A percentile compares a stretch with the other conserved stretches of the same genome.
phyloP scores from a whole-genome alignment of 2,888 invertebrate species.

The Melanostoma scalare region DNA sequence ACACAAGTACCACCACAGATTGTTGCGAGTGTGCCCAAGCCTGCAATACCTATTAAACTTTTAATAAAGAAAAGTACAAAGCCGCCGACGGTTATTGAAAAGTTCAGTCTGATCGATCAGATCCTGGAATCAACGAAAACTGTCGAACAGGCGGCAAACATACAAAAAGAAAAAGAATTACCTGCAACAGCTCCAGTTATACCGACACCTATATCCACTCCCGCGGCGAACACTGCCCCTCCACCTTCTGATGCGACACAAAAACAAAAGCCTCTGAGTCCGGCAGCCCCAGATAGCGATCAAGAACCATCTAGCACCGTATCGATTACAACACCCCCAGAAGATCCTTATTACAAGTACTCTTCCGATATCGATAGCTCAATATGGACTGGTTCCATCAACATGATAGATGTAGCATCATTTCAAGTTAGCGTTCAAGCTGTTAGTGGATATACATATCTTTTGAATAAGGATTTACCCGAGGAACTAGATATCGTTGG shows the following conservation, averaged over 20 bases:
- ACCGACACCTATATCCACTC: slow-evolving; percentile 19
- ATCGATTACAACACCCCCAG: slow-evolving; percentile 84
- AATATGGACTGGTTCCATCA: slow-evolving; percentile 88
- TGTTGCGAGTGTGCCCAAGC: slow-evolving; percentile 1
- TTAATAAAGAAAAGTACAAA: slow-evolving; percentile 74
- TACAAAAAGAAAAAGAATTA: slow-evolving; percentile 74
- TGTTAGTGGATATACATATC: slow-evolving; percentile 87
- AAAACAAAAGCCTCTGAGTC: slow-evolving; percentile 45
- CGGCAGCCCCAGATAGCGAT: slow-evolving; percentile 84
- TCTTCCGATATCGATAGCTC: slow-evolving; percentile 74
- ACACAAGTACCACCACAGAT: background rate
- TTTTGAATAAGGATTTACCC: slow-evolving; percentile 88
- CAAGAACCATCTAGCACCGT: slow-evolving; percentile 92
- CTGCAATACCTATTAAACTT: background rate
- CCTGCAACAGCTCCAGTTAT: slow-evolving; percentile 4
- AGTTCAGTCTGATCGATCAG: slow-evolving; percentile 80
- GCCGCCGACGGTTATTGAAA: slow-evolving; percentile 67
- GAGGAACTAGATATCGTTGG: slow-evolving; percentile 94
- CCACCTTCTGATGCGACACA: slow-evolving; percentile 48
- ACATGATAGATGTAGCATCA: slow-evolving; percentile 95
- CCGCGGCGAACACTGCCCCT: slow-evolving; percentile 42
- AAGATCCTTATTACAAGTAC: slow-evolving; percentile 78
- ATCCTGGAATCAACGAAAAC: slow-evolving; percentile 81
- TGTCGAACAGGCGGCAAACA: slow-evolving; percentile 80
- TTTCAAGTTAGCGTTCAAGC: slow-evolving; percentile 92